phyloP scores from a whole-genome alignment of 1,140 invertebrate genomes.

The Zophobas morio region DNA sequence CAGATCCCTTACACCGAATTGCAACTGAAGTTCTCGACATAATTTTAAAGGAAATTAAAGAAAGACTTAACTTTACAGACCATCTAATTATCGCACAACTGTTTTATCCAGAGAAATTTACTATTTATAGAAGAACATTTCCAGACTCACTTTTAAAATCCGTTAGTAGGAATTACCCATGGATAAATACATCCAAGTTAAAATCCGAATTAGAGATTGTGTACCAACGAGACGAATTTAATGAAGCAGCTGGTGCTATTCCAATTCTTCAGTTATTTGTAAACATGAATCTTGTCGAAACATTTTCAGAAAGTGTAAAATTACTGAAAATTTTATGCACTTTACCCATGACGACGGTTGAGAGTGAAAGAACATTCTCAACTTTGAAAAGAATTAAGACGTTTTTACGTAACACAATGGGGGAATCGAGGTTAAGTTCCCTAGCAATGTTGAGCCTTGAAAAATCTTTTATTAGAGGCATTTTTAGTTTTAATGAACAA shows the following conservation, averaged over 20 bases:
- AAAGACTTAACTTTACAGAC: conserved; percentile 44
- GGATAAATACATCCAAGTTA: conserved; percentile 44
- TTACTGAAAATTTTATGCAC: conserved; percentile 58
- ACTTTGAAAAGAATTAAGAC: conserved; percentile 64
- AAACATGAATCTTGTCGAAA: conserved; percentile 51
- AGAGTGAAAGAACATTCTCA: conserved; percentile 61
- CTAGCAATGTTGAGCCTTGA: conserved; percentile 59
- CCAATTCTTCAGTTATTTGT: conserved; percentile 50
- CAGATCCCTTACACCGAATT: conserved; percentile 8
- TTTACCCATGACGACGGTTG: conserved; percentile 60
- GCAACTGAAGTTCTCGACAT: conserved; percentile 52
- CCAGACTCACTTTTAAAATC: conserved; percentile 35
- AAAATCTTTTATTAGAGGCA: conserved; percentile 50
- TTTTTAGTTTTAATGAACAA: conserved; percentile 59
- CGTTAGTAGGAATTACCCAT: conserved; percentile 21
- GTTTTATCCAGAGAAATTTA: conserved; percentile 46
- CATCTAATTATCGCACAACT: conserved; percentile 46
- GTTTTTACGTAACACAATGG: conserved; percentile 60
- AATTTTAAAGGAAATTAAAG: conserved; percentile 44
- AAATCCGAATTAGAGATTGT: conserved; percentile 50
- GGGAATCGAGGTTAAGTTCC: conserved; percentile 58
- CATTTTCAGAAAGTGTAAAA: conserved; percentile 56
- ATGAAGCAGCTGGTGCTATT: conserved; percentile 23
- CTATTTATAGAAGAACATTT: conserved; percentile 34
- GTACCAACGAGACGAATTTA: conserved; percentile 50